phyloP scores from a whole-genome alignment of 2,113 vertebrate genomes.

The Sebastes fasciatus region DNA sequence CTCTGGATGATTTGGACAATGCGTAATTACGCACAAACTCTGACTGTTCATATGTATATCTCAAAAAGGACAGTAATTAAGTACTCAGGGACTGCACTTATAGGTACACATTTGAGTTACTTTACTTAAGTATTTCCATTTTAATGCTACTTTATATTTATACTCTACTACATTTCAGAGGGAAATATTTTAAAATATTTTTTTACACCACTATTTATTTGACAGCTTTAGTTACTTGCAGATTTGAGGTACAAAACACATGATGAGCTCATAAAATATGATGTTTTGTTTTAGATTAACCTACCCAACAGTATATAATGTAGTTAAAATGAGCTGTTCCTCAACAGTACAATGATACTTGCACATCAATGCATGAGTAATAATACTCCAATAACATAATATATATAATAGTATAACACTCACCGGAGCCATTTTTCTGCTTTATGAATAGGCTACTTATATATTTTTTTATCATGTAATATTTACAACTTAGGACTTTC shows the following conservation, averaged over 20 bases:
- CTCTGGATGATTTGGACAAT: not conserved
- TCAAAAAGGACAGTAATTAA: not conserved
- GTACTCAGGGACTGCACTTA: not conserved
- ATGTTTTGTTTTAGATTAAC: not conserved
- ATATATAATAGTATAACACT: not conserved
- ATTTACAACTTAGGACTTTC: not conserved
- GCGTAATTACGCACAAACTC: conserved; percentile 34
- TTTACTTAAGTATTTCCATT: not conserved
- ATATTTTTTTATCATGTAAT: not conserved
- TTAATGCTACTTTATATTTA: not conserved
- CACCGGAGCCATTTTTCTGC: not conserved
- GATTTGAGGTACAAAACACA: conserved; percentile 1
- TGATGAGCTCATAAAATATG: not conserved
- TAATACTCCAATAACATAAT: not conserved
- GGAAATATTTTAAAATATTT: not conserved
- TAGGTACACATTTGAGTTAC: not conserved
- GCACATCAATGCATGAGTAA: not conserved
- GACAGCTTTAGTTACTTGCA: not conserved
- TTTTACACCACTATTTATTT: not conserved
- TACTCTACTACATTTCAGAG: not conserved
- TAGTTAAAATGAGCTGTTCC: not conserved
- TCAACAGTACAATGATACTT: not conserved
- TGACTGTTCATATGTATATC: not conserved
- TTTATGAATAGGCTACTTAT: not conserved
- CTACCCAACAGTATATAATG: not conserved